These are phyloP conservation scores for Phyllotreta cruciferae DNA, from an alignment of 2,888 invertebrate genomes.

Conservation along the genomic window DNA sequence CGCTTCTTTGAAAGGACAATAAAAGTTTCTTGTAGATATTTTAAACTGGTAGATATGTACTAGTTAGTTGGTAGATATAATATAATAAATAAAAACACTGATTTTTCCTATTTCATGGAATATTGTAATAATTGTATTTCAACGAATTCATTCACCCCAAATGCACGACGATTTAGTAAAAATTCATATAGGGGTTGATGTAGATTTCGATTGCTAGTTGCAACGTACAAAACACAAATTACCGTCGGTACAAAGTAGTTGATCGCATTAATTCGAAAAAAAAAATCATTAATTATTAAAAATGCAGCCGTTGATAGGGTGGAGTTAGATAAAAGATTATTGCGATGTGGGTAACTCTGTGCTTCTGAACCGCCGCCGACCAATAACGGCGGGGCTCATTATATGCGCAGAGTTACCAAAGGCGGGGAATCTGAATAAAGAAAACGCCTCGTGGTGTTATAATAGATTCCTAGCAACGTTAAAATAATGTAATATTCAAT, in stretches of 20 bases:
- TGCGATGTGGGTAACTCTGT: conserved; percentile 38
- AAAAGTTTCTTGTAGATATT: too few species aligned
- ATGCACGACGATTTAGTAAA: too few species aligned
- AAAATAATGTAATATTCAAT: conserved; percentile 44
- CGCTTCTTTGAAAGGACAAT: too few species aligned
- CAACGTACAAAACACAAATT: neutral
- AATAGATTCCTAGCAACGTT: conserved; percentile 52
- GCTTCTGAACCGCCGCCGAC: conserved; percentile 40
- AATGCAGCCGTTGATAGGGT: conserved; percentile 37
- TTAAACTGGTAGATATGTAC: too few species aligned
- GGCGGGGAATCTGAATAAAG: conserved; percentile 51
- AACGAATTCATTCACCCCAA: too few species aligned
- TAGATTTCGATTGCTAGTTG: neutral
- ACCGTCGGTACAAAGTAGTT: neutral
- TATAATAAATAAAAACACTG: too few species aligned
- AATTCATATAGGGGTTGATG: too few species aligned
- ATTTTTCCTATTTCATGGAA: too few species aligned
- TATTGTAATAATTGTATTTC: too few species aligned
- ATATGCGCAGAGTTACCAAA: conserved; percentile 49
- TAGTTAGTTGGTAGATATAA: too few species aligned
- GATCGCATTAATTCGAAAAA: neutral
- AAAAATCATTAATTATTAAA: conserved; percentile 17
- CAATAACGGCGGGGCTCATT: conserved; percentile 42
- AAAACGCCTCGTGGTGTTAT: conserved; percentile 52
- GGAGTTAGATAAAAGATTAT: conserved; percentile 48